phyloP scores from a whole-genome alignment of 1,140 invertebrate species.

The Drosophila azteca region DNA sequence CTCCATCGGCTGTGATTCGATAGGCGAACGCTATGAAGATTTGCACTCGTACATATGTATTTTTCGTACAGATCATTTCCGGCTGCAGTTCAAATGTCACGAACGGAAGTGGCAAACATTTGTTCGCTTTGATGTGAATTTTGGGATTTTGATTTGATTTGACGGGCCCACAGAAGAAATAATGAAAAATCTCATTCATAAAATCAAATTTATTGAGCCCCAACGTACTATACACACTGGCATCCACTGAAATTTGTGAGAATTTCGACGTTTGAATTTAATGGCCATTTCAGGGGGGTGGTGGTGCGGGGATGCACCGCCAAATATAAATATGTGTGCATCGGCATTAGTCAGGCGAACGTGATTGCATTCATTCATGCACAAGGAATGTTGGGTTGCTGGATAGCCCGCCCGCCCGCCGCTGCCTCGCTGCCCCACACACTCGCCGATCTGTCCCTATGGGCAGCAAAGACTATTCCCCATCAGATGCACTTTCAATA shows the following conservation, averaged over 20 bases:
- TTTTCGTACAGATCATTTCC: constrained; percentile 52
- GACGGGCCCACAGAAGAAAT: constrained; percentile 24
- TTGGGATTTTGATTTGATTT: constrained; percentile 61
- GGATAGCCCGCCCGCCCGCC: too few relatives aligned
- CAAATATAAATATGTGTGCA: neutral
- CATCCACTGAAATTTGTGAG: too few relatives aligned
- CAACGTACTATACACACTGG: too few relatives aligned
- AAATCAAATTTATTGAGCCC: too few relatives aligned
- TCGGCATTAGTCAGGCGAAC: neutral
- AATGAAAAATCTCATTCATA: constrained; percentile 68
- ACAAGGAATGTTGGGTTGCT: too few relatives aligned
- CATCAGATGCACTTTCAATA: constrained; percentile 64
- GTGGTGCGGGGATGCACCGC: neutral
- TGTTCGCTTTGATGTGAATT: constrained; percentile 61
- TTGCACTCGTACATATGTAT: neutral
- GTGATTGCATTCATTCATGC: too few relatives aligned
- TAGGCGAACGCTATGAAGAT: too few relatives aligned
- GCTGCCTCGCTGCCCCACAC: too few relatives aligned
- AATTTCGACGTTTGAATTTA: constrained; percentile 8
- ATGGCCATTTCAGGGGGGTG: neutral
- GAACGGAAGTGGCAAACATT: constrained; percentile 14
- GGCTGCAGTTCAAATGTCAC: constrained; percentile 61
- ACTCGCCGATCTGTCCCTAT: constrained; percentile 5
- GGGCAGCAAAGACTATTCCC: constrained; percentile 35
- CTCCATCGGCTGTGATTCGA: neutral